Percentiles rank a stretch among this genome's conserved stretches.
These are phyloP conservation scores for Clusia tigrina DNA, from an alignment of 2,888 invertebrate species.

Conservation along the genomic window DNA sequence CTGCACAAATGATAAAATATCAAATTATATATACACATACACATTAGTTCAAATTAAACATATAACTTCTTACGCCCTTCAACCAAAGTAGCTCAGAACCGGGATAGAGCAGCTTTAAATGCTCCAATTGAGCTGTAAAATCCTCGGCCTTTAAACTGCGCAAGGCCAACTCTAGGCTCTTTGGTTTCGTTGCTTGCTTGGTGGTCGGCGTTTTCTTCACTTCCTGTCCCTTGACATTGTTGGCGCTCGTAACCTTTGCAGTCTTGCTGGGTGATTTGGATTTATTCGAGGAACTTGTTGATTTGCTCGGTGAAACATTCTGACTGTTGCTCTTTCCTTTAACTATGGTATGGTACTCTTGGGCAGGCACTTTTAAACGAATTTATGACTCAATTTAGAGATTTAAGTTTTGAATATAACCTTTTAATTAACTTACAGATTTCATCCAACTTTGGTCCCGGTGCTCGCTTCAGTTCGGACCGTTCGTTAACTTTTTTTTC, in stretches of 20 bases:
- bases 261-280: conserved; percentile 34
- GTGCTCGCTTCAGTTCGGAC: conserved; percentile 66
- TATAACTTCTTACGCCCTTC: conserved; percentile 70
- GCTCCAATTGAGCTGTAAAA: conserved; percentile 66
- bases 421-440: conserved; percentile 71
- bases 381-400: conserved; percentile 6
- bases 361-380: conserved; percentile 69
- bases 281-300: conserved; percentile 40
- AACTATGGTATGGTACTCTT: conserved; percentile 74
- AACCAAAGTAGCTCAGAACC: conserved; percentile 77
- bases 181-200: conserved; percentile 44
- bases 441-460: conserved; percentile 78
- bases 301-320: conserved; percentile 29
- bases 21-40: not conserved
- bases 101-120: conserved; percentile 72
- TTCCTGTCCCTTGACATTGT: conserved; percentile 18
- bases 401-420: not conserved
- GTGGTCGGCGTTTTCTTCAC: conserved; percentile 26
- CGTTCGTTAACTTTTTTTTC: conserved; percentile 66
- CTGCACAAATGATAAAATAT: conserved; percentile 33
- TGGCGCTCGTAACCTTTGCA: conserved; percentile 11
- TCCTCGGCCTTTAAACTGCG: conserved; percentile 69
- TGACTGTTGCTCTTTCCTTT: conserved; percentile 38
- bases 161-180: conserved; percentile 56
- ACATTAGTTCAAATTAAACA: not conserved